These are phyloP conservation scores for Tanypteryx hageni DNA, from an alignment of 2,888 invertebrate genomes.

Conservation along the genomic window DNA sequence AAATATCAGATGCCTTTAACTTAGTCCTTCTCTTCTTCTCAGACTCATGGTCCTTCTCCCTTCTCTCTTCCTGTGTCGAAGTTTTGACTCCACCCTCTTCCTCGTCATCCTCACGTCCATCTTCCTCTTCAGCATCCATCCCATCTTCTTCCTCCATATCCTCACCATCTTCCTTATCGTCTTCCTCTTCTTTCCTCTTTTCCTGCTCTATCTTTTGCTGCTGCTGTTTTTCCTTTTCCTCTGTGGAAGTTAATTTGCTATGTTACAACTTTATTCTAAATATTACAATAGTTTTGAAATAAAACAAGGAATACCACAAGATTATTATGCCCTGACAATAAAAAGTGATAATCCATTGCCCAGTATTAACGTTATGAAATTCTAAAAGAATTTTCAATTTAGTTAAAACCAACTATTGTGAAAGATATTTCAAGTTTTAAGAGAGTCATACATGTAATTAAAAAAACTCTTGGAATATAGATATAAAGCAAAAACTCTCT, in stretches of 20 bases:
- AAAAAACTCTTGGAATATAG: no score
- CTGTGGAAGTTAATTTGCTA: constrained; percentile 69
- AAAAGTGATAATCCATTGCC: no score
- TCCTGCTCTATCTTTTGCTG: constrained; percentile 72
- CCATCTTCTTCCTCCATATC: constrained; percentile 75
- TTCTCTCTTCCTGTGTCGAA: constrained; percentile 76
- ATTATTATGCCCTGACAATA: no score
- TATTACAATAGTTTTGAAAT: no score
- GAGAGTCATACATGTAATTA: no score
- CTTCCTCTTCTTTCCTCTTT: constrained; percentile 70
- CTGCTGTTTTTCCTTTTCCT: constrained; percentile 76
- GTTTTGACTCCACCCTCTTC: neutral
- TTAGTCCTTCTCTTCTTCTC: constrained; percentile 79
- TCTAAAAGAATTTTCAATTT: no score
- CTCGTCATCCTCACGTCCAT: constrained; percentile 80
- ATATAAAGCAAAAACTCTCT: no score
- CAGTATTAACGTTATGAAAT: no score
- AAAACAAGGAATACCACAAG: no score
- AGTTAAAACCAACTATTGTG: no score
- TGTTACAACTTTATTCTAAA: no score
- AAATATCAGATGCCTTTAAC: constrained; percentile 95
- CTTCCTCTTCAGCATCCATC: constrained; percentile 77
- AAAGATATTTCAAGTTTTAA: no score
- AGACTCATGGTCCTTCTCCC: constrained; percentile 74
- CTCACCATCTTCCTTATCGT: constrained; percentile 76